Evolutionary conservation across 2,888 invertebrate species (phyloP), one percentile per base, ranked within the genome.

Genomic region (Mythimna albipuncta): DNA sequence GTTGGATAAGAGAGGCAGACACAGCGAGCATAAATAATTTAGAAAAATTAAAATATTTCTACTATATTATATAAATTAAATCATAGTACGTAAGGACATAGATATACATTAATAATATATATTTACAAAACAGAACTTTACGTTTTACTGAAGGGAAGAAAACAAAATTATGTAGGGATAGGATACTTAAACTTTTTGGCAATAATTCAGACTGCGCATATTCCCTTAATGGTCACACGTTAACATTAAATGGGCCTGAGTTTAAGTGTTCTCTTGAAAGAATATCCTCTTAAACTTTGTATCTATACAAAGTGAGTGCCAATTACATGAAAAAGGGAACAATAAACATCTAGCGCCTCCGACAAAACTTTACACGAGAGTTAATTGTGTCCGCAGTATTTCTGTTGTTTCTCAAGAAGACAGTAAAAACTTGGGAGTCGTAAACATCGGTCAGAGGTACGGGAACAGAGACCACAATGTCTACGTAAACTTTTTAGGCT

Each of bases 361-460:
- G 67, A 86, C 86, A 89, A 88, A 91, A 91, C 87, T 91, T 90
- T 87, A 81, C 88, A 79, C 83, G 80, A 75, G 82, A 84, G 89
- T 89, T 92, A 90, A 92, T 91, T 91, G 88, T 87, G 87, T 84
- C 83, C 83, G 84, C 86, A 77, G 85, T 86, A 86, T 89, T 85
- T 85, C 79, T 83, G 81, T 85, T 85, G 77, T 84, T 85, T 83
- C 79, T 78, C 78, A 83, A 85, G 84, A 79, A 88, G 85, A 85
- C 84, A 88, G 85, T 89, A 89, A 90, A 90, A 91, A 88, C 85
- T 88, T 87, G 82, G 82, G 85, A 79, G 77, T 85, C 88, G 88
- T 91, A 89, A 90, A 90, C 78, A 87, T 87, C 71, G 77, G 81
- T 80, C 83, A 82, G 81, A 74, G 75, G 64, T 72, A 77, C 78